Conservation (phyloP, 2,113 vertebrate species). For the Heptranchias perlo region DNA sequence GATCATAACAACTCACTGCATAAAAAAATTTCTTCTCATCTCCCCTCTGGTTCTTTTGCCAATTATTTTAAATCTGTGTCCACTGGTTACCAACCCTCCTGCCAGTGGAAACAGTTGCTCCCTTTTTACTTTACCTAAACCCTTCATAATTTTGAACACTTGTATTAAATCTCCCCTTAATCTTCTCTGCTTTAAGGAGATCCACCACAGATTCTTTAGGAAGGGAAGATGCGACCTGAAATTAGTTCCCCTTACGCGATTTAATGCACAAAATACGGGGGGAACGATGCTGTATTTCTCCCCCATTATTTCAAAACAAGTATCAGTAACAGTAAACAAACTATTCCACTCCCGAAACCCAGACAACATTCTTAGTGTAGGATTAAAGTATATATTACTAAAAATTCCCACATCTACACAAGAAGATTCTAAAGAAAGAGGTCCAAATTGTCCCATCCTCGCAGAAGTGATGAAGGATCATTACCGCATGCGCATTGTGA, state of each 20-base stretch:
- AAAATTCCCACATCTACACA: neutral
- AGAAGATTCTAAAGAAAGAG: neutral
- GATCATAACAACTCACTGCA: too few species aligned
- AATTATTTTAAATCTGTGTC: too few species aligned
- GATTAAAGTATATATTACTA: neutral
- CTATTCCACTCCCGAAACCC: neutral
- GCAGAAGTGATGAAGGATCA: neutral
- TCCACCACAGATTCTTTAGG: too few species aligned
- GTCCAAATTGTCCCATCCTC: too few species aligned
- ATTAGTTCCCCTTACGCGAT: neutral
- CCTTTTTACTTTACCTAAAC: neutral
- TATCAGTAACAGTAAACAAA: neutral
- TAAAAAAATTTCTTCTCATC: too few species aligned
- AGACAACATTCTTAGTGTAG: neutral
- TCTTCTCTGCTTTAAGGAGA: too few species aligned
- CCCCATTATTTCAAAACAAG: neutral
- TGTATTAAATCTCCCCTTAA: too few species aligned
- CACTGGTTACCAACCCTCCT: too few species aligned
- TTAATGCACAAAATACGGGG: neutral
- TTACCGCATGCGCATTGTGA: neutral
- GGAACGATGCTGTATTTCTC: neutral
- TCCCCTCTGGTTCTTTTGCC: too few species aligned
- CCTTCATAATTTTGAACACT: neutral
- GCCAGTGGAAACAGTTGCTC: neutral
- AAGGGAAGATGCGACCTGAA: neutral